These are phyloP conservation scores for Parascotia fuliginaria DNA, from an alignment of 2,888 invertebrate species.

Conservation along the genomic window DNA sequence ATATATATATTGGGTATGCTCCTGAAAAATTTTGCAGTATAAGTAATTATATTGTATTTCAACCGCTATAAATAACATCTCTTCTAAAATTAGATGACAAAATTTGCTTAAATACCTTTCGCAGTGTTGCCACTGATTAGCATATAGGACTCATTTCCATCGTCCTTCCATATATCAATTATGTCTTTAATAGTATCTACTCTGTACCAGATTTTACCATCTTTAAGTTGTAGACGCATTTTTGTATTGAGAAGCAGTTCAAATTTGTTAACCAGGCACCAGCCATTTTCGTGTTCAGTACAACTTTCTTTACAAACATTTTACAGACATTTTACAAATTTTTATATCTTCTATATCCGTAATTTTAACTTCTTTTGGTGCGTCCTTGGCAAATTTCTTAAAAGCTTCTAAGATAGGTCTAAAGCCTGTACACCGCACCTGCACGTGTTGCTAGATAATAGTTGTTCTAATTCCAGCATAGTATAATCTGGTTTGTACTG, in stretches of 20 bases:
- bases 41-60: no score
- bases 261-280: conserved; percentile 24
- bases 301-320: conserved; percentile 63
- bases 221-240: conserved; percentile 42
- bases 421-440: conserved; percentile 93
- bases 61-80: no score
- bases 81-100: no score
- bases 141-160: conserved; percentile 80
- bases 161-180: conserved; percentile 76
- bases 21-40: no score
- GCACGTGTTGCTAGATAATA: conserved; percentile 91
- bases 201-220: conserved; percentile 81
- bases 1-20: no score
- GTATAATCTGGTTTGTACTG: conserved; percentile 25
- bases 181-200: conserved; percentile 76
- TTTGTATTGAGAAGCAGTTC: conserved; percentile 55
- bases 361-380: conserved; percentile 71
- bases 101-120: conserved; percentile 83
- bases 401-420: conserved; percentile 91
- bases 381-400: conserved; percentile 89
- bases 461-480: conserved; percentile 87
- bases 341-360: conserved; percentile 73
- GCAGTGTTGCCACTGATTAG: conserved; percentile 90
- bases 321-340: conserved; percentile 43
- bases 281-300: conserved; percentile 54